Evolutionary conservation across 2,888 invertebrate genomes (phyloP).

Genomic region (Orthosia cruda): DNA sequence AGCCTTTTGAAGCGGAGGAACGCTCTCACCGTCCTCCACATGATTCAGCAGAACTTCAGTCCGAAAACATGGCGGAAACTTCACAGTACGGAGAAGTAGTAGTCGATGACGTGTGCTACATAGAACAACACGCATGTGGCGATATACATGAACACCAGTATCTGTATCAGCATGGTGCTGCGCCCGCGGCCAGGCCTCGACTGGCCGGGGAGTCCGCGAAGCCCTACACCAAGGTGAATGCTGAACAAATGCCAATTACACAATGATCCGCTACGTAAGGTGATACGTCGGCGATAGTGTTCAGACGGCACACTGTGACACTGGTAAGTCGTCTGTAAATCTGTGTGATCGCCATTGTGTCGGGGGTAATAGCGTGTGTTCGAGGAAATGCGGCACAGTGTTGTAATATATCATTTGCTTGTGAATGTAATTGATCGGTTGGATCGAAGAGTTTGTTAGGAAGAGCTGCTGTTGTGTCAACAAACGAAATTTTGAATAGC

Average conservation of each 20-base stretch:
- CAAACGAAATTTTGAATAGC: background rate
- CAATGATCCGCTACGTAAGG: constrained; percentile 61
- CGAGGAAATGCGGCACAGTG: background rate
- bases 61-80: constrained; percentile 31
- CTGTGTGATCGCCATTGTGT: constrained; percentile 30
- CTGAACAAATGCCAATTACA: constrained; percentile 71
- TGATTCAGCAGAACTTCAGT: constrained; percentile 46
- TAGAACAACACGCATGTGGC: constrained; percentile 89
- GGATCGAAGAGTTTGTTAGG: background rate
- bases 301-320: constrained; percentile 9
- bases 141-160: constrained; percentile 90
- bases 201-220: constrained; percentile 72
- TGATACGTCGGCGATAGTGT: constrained; percentile 37
- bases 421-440: constrained; percentile 9
- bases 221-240: constrained; percentile 77
- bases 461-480: background rate
- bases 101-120: constrained; percentile 89
- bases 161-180: constrained; percentile 88
- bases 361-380: background rate
- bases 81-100: constrained; percentile 82
- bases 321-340: constrained; percentile 28
- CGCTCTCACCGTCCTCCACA: constrained; percentile 68
- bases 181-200: constrained; percentile 58
- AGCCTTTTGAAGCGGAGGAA: constrained; percentile 76
- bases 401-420: constrained; percentile 1